These are phyloP conservation scores for Varanus komodoensis DNA, from an alignment of 2,113 vertebrate species.

Conservation along the genomic window DNA sequence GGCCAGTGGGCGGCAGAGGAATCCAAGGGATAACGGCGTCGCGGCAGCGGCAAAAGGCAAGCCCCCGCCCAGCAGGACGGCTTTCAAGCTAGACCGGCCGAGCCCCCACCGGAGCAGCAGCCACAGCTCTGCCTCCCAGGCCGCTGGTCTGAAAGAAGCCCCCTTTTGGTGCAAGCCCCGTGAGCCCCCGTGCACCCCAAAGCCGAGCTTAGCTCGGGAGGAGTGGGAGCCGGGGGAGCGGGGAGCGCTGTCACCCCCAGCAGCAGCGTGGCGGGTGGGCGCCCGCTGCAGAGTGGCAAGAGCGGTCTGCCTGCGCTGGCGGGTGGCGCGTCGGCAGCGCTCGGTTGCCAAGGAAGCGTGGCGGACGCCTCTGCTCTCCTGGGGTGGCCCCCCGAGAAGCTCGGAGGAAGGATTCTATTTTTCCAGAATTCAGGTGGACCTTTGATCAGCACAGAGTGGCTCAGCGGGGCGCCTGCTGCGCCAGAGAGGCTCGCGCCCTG, in stretches of 20 bases:
- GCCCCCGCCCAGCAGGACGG: not conserved
- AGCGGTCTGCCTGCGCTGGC: not conserved
- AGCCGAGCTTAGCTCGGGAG: not conserved
- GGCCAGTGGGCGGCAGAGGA: too few species aligned
- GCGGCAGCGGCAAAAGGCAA: too few species aligned
- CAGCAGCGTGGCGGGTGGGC: too few species aligned
- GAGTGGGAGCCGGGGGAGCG: too few species aligned
- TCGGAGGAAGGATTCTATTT: not conserved
- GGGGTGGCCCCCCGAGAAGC: not conserved
- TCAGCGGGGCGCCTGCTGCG: accelerated
- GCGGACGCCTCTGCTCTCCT: not conserved
- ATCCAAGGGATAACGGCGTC: too few species aligned
- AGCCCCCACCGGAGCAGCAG: too few species aligned
- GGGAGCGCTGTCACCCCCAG: too few species aligned
- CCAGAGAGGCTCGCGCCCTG: accelerated
- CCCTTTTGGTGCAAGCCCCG: too few species aligned
- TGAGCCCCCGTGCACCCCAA: not conserved
- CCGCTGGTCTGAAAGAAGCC: not conserved
- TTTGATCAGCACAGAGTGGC: not conserved
- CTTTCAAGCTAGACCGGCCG: not conserved
- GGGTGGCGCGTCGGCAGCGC: not conserved
- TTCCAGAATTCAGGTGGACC: not conserved
- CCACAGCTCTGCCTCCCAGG: too few species aligned
- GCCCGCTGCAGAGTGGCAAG: too few species aligned
- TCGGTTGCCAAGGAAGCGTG: not conserved